Percentiles rank a stretch among this genome's conserved stretches.
Evolutionary conservation across 2,113 vertebrate genomes (phyloP).

Genomic region (Scopus umbretta): DNA sequence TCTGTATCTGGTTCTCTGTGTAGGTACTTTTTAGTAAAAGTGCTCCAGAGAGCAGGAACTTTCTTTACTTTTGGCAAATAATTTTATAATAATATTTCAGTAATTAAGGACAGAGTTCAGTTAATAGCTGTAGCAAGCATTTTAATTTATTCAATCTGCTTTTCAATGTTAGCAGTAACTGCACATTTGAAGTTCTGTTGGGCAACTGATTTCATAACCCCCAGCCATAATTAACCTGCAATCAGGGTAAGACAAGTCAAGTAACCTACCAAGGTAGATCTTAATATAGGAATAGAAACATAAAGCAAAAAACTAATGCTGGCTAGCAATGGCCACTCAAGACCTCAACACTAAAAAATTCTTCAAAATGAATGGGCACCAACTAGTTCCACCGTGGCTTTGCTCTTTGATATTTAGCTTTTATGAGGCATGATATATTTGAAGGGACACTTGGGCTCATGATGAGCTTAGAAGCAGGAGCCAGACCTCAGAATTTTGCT

Average conservation of each 20-base stretch:
- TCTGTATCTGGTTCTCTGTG: neutral
- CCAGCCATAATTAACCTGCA: neutral
- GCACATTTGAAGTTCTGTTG: neutral
- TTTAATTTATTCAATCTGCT: conserved; percentile 11
- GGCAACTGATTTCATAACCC: neutral
- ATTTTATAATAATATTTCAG: neutral
- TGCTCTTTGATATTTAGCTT: neutral
- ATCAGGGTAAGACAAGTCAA: neutral
- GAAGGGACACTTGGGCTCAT: neutral
- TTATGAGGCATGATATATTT: neutral
- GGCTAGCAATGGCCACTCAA: neutral
- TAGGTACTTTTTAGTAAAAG: neutral
- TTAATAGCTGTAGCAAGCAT: neutral
- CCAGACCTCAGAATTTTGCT: neutral
- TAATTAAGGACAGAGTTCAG: neutral
- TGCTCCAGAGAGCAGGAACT: neutral
- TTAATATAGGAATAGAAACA: neutral
- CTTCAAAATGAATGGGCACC: neutral
- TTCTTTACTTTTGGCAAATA: neutral
- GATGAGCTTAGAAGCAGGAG: neutral
- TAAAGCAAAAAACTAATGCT: neutral
- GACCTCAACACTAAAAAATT: neutral
- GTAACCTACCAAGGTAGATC: neutral
- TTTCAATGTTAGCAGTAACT: neutral
- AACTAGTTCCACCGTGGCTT: neutral